phyloP scores from a whole-genome alignment of 2,888 invertebrate species.

The Hyposoter dolosus region DNA sequence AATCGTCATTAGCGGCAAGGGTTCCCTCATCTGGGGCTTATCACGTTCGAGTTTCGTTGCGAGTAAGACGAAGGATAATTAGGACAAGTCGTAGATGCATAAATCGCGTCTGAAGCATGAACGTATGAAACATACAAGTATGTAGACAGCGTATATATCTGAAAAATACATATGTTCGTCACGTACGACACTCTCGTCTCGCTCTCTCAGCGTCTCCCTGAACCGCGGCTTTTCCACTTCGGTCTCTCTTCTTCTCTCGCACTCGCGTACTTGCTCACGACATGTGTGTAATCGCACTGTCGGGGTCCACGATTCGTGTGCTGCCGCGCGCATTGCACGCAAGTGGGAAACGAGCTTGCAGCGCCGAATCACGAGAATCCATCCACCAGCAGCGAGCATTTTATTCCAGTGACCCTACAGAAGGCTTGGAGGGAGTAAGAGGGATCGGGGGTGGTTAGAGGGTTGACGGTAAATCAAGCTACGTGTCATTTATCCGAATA shows the following conservation, averaged over 20 bases:
- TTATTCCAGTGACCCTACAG: conserved; percentile 57
- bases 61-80: conserved; percentile 53
- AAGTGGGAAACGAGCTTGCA: conserved; percentile 63
- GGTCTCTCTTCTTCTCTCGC: not conserved
- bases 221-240: not conserved
- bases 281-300: conserved; percentile 44
- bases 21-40: conserved; percentile 37
- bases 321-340: conserved; percentile 54
- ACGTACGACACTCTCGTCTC: conserved; percentile 21
- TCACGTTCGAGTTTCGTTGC: conserved; percentile 47
- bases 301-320: conserved; percentile 50
- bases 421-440: not conserved
- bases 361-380: conserved; percentile 77
- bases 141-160: conserved; percentile 4
- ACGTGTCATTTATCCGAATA: conserved; percentile 83
- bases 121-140: conserved; percentile 19
- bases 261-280: not conserved
- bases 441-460: conserved; percentile 17
- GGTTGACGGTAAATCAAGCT: conserved; percentile 81
- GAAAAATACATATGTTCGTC: conserved; percentile 26
- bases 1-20: conserved; percentile 61
- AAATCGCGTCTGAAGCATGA: conserved; percentile 39
- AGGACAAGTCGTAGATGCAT: conserved; percentile 34
- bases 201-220: not conserved
- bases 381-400: conserved; percentile 75